Base-by-base conservation (phyloP, 2,888 invertebrate species). In the Lysandra bellargus region DNA sequence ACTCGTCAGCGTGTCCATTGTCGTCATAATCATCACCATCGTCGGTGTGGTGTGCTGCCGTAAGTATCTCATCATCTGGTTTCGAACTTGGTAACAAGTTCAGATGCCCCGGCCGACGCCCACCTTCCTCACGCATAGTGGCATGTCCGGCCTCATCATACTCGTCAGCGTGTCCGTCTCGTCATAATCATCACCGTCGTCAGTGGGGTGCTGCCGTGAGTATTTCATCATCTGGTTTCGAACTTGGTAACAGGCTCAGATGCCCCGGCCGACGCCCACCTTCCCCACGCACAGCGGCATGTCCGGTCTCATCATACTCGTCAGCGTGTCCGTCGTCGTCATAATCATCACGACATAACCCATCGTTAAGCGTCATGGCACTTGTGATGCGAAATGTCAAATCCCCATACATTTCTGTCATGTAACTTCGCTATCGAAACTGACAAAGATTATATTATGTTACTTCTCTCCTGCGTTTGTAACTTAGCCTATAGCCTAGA, bases 61-160 rank as follows among this genome's bases (percentile, higher is more conserved):
- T 86, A 82, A 83, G 83, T 81, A 79, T 80, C 33, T 14, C 44
- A 6, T 73, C 1, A 53, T 12, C 40, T 37, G 37, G 37, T 37
- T 37, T 33, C 33, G 33, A 33, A 33, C 33, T 33, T 37, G 37
- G 37, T 37, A 37, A 37, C 37, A 37, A 3, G 37, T 37, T 37
- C 2, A 37, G 37, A 37, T 0, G 37, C 37, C 81, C 82, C 23
- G 23, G 33, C 88, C 89, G 0, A 80, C 82, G 0, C 90, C 91
- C 0, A 89, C 90, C 0, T 83, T 84, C 0, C 84, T 85, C 0
- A 89, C 91, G 0, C 84, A 85, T 5, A 82, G 86, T 7, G 87
- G 84, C 77, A 78, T 87, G 17, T 86, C 86, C 49, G 84, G 86
- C 9, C 85, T 90, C n/a, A 78, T 90, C 33, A 84, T 90, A 9